Evolutionary conservation across 1,140 invertebrate genomes (phyloP).

Genomic region (Metaphire vulgaris): DNA sequence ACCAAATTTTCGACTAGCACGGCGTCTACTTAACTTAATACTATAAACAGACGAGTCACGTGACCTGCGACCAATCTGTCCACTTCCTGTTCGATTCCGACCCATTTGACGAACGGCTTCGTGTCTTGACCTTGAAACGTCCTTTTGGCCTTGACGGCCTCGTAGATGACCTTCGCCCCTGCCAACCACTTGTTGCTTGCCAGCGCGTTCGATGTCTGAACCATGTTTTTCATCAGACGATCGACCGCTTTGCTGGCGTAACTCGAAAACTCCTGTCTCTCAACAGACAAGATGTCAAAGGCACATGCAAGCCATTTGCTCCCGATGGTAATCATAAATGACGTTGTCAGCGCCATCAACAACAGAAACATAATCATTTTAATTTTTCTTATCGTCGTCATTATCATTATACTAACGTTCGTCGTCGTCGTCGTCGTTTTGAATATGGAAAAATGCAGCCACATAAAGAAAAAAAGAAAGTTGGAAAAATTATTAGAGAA

Average conservation of each 20-base stretch:
- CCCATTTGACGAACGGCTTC: slow-evolving; percentile 26
- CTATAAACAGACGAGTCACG: no score
- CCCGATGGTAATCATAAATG: no score
- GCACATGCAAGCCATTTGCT: no score
- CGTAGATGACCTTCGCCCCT: slow-evolving; percentile 29
- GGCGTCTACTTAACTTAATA: no score
- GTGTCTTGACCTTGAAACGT: slow-evolving; percentile 15
- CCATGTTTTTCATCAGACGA: slow-evolving; percentile 23
- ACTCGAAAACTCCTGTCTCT: slow-evolving; percentile 25
- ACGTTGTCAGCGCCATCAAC: neutral
- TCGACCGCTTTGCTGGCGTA: slow-evolving; percentile 27
- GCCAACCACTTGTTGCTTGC: slow-evolving; percentile 28
- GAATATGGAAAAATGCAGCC: no score
- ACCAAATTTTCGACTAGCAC: no score
- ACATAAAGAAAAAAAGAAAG: no score
- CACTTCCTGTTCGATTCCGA: slow-evolving; percentile 29
- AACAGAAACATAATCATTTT: no score
- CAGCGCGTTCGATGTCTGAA: slow-evolving; percentile 28
- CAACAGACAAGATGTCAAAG: slow-evolving; percentile 6
- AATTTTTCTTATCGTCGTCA: neutral
- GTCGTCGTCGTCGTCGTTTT: neutral
- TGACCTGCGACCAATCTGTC: slow-evolving; percentile 27
- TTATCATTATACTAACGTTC: neutral
- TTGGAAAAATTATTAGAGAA: no score
- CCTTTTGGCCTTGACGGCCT: slow-evolving; percentile 22